phyloP scores from a whole-genome alignment of 2,113 vertebrate genomes.

The Meleagris gallopavo region DNA sequence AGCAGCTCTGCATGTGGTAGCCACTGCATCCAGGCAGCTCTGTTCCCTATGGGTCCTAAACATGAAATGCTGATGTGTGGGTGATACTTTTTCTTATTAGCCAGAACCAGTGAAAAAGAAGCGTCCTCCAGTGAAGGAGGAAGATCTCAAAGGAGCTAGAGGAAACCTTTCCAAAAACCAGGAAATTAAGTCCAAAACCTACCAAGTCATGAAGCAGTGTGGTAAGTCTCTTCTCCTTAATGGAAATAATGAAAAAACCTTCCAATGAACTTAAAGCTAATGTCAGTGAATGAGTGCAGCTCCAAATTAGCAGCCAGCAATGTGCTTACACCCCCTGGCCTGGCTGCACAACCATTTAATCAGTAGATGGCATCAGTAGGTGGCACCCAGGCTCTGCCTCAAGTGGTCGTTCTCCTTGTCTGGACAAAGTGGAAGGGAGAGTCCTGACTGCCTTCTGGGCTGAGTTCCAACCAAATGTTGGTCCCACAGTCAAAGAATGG shows the following conservation, averaged over 20 bases:
- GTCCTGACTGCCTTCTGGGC: neutral
- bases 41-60: neutral
- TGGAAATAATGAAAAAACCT: neutral
- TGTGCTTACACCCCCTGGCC: fast-evolving
- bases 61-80: neutral
- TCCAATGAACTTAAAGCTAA: neutral
- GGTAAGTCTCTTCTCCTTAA: slow-evolving; percentile 79
- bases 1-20: neutral
- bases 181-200: slow-evolving; percentile 95
- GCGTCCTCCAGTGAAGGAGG: slow-evolving; percentile 92
- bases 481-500: fast-evolving
- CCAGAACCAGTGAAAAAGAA: slow-evolving; percentile 90
- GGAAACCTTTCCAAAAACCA: slow-evolving; percentile 89
- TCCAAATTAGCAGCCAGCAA: neutral
- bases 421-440: neutral
- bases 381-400: neutral
- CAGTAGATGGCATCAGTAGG: neutral
- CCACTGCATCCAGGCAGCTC: neutral
- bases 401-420: fast-evolving
- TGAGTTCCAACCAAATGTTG: neutral
- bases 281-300: neutral
- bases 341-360: neutral
- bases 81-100: slow-evolving; percentile 27
- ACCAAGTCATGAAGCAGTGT: slow-evolving; percentile 95
- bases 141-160: slow-evolving; percentile 96